phyloP scores from a whole-genome alignment of 2,797 vertebrate genomes.

The Synaphobranchus kaupii region DNA sequence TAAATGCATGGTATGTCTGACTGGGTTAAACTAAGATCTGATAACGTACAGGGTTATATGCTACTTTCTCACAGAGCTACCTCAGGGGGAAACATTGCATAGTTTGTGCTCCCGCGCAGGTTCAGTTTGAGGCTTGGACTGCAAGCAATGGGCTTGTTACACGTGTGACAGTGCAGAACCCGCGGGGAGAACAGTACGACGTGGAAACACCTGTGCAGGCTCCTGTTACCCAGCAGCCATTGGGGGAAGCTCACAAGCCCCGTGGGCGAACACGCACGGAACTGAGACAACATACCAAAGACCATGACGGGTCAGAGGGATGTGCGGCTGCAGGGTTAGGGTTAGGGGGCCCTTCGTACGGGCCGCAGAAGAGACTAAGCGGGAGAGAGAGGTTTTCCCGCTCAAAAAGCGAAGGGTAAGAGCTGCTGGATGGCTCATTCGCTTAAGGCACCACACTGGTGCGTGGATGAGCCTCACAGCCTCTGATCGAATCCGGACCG shows the following conservation, averaged over 20 bases:
- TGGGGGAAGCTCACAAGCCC: not conserved
- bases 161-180: not conserved
- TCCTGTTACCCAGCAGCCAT: not conserved
- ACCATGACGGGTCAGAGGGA: not conserved
- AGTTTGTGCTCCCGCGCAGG: not conserved
- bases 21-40: not conserved
- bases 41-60: not conserved
- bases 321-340: not conserved
- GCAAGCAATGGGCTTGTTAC: not conserved
- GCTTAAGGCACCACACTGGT: too few relatives aligned
- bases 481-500: too few relatives aligned
- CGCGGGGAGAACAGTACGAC: not conserved
- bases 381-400: not conserved
- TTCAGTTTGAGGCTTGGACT: not conserved
- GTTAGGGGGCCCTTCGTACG: not conserved
- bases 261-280: not conserved
- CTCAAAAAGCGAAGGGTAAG: not conserved
- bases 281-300: not conserved
- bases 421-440: too few relatives aligned
- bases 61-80: not conserved
- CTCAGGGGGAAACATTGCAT: not conserved
- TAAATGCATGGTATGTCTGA: not conserved
- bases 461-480: too few relatives aligned
- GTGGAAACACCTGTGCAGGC: slow-evolving; percentile 9
- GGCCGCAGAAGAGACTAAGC: not conserved